Percentiles rank a stretch among this genome's conserved stretches.
These are phyloP conservation scores for Siderastrea radians DNA, from an alignment of 92 coral and sea anemone genomes.

Conservation along the genomic window DNA sequence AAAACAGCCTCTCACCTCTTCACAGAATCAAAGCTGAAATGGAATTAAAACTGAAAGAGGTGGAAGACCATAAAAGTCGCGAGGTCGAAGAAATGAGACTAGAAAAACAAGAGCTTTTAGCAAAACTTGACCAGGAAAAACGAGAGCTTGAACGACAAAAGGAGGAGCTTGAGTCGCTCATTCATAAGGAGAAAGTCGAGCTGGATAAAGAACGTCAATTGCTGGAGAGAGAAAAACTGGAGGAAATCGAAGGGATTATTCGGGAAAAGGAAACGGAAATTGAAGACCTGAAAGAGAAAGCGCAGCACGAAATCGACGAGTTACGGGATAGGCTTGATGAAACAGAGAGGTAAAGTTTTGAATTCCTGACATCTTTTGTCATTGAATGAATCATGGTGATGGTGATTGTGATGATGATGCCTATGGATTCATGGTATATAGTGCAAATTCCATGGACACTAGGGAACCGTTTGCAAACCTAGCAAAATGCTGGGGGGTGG, in stretches of 20 bases:
- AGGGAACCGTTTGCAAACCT: no score
- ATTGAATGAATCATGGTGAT: neutral
- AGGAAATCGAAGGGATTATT: conserved; percentile 90
- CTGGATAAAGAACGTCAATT: conserved; percentile 85
- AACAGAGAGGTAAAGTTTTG: conserved; percentile 81
- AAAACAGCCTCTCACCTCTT: neutral
- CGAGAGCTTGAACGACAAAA: conserved; percentile 83
- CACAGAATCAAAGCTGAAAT: conserved; percentile 83
- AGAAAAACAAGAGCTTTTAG: conserved; percentile 74
- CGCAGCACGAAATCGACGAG: conserved; percentile 93
- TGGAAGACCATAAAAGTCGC: conserved; percentile 75
- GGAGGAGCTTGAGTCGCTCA: conserved; percentile 83
- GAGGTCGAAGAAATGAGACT: conserved; percentile 82
- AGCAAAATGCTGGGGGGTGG: no score
- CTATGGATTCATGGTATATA: no score
- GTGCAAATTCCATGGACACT: no score
- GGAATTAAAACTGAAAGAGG: conserved; percentile 78
- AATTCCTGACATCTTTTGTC: neutral
- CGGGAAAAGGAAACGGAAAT: conserved; percentile 90
- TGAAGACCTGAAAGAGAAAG: conserved; percentile 92
- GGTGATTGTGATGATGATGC: no score
- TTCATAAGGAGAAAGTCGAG: conserved; percentile 86
- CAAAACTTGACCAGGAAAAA: conserved; percentile 86
- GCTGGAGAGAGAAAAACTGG: conserved; percentile 92
- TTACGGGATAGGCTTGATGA: conserved; percentile 89